Evolutionary conservation across 1,140 invertebrate species (phyloP).

Genomic region (Paralvinella palmiformis): DNA sequence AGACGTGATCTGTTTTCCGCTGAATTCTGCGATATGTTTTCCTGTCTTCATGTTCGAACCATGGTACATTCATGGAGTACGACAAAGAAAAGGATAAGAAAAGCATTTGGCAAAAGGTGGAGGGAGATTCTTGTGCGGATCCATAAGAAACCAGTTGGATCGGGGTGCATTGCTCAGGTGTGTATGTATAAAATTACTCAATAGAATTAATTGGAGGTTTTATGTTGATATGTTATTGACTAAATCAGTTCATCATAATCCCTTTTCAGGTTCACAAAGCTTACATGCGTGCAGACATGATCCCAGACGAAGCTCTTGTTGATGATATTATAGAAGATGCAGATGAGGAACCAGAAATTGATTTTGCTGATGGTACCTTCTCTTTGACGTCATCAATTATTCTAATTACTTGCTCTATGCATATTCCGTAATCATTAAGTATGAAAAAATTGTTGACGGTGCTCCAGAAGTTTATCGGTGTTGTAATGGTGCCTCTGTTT

Average conservation of each 20-base stretch:
- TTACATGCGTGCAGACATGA: conserved; percentile 36
- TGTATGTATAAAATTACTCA: neutral
- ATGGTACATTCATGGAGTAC: conserved; percentile 42
- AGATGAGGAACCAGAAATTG: conserved; percentile 12
- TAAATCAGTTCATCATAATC: neutral
- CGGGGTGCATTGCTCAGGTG: conserved; percentile 56
- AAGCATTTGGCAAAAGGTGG: conserved; percentile 28
- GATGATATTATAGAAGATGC: conserved; percentile 13
- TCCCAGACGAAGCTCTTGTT: conserved; percentile 13
- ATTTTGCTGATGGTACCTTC: neutral
- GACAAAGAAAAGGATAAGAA: conserved; percentile 19
- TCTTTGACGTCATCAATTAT: too few species aligned
- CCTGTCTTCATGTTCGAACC: conserved; percentile 46
- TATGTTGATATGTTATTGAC: neutral
- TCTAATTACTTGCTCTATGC: too few species aligned
- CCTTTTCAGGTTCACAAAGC: conserved; percentile 51
- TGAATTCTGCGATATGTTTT: conserved; percentile 49
- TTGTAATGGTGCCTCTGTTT: too few species aligned
- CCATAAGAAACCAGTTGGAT: conserved; percentile 52
- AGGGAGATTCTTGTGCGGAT: conserved; percentile 22
- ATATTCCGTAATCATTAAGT: too few species aligned
- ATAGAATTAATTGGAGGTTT: neutral
- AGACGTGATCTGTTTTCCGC: conserved; percentile 51
- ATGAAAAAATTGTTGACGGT: too few species aligned
- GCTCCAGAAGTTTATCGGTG: too few species aligned